Conservation (phyloP, 2,888 invertebrate genomes). For the Apodemia duryi region DNA sequence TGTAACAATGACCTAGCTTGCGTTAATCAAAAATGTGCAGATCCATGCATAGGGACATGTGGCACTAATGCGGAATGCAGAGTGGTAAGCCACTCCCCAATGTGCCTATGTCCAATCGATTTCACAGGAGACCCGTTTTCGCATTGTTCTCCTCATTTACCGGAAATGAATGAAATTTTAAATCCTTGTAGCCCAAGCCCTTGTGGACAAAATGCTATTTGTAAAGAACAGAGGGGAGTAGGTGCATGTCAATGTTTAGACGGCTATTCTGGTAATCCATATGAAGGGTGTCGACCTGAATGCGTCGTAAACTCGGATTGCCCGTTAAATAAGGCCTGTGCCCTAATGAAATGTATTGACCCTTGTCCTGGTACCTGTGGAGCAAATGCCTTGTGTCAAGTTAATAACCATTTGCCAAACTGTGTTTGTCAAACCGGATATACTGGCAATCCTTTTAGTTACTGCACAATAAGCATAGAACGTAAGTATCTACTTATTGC, state of each 20-base stretch:
- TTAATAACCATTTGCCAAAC: slow-evolving; percentile 86
- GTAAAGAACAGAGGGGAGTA: slow-evolving; percentile 80
- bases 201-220: slow-evolving; percentile 82
- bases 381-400: slow-evolving; percentile 84
- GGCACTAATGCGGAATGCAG: slow-evolving; percentile 87
- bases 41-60: slow-evolving; percentile 87
- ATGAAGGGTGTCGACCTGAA: slow-evolving; percentile 87
- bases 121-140: slow-evolving; percentile 89
- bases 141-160: slow-evolving; percentile 72
- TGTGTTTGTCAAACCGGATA: slow-evolving; percentile 83
- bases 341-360: slow-evolving; percentile 86
- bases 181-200: slow-evolving; percentile 83
- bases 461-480: slow-evolving; percentile 74
- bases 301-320: slow-evolving; percentile 87
- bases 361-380: slow-evolving; percentile 91
- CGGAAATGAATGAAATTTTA: slow-evolving; percentile 57
- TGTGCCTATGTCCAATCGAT: slow-evolving; percentile 84
- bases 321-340: slow-evolving; percentile 84
- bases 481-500: slow-evolving; percentile 47
- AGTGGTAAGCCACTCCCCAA: slow-evolving; percentile 86
- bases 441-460: slow-evolving; percentile 83
- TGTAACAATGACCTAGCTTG: slow-evolving; percentile 82
- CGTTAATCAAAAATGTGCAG: slow-evolving; percentile 85
- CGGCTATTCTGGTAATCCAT: slow-evolving; percentile 86
- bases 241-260: slow-evolving; percentile 84